Evolutionary conservation across 2,113 vertebrate genomes (phyloP).

Genomic region (Pseudonaja textilis): DNA sequence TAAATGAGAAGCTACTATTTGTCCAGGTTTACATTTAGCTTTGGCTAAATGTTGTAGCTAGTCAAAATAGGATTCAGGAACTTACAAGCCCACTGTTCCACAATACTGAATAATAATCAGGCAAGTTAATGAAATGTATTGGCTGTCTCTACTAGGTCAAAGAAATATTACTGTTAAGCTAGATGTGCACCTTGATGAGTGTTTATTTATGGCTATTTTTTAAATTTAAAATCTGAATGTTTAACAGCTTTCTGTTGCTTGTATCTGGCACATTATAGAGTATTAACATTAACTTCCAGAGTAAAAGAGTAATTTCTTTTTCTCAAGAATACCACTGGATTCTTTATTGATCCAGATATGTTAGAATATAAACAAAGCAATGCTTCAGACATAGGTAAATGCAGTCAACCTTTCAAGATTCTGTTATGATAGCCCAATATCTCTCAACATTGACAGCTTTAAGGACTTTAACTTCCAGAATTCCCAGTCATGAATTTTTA

Average conservation of each 20-base stretch:
- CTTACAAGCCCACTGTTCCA: not conserved
- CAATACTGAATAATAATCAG: not conserved
- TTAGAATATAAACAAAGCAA: not conserved
- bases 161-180: not conserved
- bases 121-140: not conserved
- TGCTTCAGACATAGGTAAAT: not conserved
- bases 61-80: not conserved
- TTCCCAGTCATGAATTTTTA: not conserved
- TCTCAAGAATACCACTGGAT: not conserved
- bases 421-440: not conserved
- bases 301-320: not conserved
- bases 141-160: not conserved
- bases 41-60: not conserved
- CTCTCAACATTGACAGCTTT: not conserved
- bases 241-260: not conserved
- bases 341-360: not conserved
- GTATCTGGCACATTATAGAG: not conserved
- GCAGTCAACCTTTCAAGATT: not conserved
- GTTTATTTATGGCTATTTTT: not conserved
- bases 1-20: not conserved
- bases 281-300: not conserved
- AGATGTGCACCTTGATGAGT: not conserved
- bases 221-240: not conserved
- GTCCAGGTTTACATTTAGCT: not conserved
- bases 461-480: not conserved